phyloP scores from a whole-genome alignment of 2,113 vertebrate species.

The Irena cyanogastra region DNA sequence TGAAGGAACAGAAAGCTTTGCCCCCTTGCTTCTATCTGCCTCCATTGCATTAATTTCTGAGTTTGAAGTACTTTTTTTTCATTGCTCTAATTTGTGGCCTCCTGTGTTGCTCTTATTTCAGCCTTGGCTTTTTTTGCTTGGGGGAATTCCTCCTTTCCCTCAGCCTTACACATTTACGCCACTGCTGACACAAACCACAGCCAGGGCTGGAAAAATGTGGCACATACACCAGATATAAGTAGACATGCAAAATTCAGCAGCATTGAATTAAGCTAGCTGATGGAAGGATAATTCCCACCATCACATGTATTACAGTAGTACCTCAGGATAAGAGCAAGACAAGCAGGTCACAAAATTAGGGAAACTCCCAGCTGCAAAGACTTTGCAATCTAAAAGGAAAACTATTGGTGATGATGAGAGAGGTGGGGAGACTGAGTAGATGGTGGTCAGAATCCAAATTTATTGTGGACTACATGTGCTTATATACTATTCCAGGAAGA shows the following conservation, averaged over 20 bases:
- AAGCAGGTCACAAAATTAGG: background rate
- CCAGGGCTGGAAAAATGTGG: background rate
- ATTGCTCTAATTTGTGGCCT: background rate
- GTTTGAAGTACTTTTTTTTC: background rate
- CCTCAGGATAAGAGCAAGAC: background rate
- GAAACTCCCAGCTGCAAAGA: background rate
- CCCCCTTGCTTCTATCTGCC: background rate
- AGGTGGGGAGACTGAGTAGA: too few relatives aligned
- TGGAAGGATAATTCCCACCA: background rate
- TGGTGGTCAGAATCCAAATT: too few relatives aligned
- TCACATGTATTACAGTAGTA: background rate
- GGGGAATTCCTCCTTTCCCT: background rate
- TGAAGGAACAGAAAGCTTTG: background rate
- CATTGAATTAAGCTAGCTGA: background rate
- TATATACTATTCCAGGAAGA: too few relatives aligned
- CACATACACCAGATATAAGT: background rate
- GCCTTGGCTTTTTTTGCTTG: background rate
- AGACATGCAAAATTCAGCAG: background rate
- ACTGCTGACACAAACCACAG: background rate
- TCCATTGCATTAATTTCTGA: background rate
- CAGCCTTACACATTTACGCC: background rate
- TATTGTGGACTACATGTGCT: too few relatives aligned
- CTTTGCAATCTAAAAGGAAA: background rate
- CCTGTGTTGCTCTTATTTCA: background rate
- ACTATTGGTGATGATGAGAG: too few relatives aligned